These are phyloP conservation scores for Phrixothrix hirtus DNA, from an alignment of 2,888 invertebrate species.

Conservation along the genomic window DNA sequence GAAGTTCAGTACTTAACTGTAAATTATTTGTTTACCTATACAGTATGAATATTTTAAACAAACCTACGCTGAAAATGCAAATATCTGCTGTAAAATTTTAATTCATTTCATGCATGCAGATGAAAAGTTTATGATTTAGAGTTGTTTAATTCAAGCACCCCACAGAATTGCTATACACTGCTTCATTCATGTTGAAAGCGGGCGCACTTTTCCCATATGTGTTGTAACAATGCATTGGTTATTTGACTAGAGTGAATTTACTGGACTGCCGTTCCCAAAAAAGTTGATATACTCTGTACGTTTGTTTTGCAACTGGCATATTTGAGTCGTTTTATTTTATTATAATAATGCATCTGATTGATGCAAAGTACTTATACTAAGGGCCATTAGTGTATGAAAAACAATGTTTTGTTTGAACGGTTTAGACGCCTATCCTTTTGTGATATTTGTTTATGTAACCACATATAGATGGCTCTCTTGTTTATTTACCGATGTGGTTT, in stretches of 20 bases:
- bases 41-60: not conserved
- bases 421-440: slow-evolving; percentile 33
- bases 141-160: slow-evolving; percentile 42
- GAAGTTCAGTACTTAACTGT: too few species aligned
- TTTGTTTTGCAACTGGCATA: slow-evolving; percentile 34
- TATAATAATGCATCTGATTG: slow-evolving; percentile 38
- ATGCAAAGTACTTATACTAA: slow-evolving; percentile 22
- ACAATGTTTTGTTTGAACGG: slow-evolving; percentile 29
- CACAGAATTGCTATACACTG: slow-evolving; percentile 20
- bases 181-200: slow-evolving; percentile 29
- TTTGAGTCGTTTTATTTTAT: slow-evolving; percentile 38
- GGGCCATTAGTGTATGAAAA: slow-evolving; percentile 29
- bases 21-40: too few species aligned
- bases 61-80: not conserved
- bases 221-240: slow-evolving; percentile 30
- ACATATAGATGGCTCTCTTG: slow-evolving; percentile 38
- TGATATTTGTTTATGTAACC: slow-evolving; percentile 34
- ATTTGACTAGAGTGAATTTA: slow-evolving; percentile 19
- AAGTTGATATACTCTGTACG: too few species aligned
- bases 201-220: slow-evolving; percentile 28
- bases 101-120: slow-evolving; percentile 52
- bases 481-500: slow-evolving; percentile 47
- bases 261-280: not conserved
- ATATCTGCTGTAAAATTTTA: slow-evolving; percentile 49
- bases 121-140: slow-evolving; percentile 47